These are phyloP conservation scores for Xylota sylvarum DNA, from an alignment of 2,888 invertebrate species.

Conservation along the genomic window DNA sequence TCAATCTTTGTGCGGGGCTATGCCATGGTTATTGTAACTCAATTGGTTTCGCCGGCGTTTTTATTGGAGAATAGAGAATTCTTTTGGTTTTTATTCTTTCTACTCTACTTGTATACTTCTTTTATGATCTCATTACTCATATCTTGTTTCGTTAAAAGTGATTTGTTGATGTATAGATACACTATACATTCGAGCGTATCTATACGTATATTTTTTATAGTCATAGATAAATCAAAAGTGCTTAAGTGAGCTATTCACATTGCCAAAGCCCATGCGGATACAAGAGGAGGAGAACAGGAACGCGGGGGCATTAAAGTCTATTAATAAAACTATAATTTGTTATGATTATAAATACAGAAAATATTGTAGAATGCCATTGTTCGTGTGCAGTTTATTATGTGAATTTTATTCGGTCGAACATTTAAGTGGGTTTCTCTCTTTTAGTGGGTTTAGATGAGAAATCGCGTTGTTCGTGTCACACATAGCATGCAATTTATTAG, in stretches of 20 bases:
- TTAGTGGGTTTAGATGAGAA: neutral
- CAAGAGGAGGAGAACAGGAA: too few species aligned
- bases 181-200: neutral
- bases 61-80: neutral
- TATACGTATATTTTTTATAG: neutral
- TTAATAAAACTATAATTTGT: constrained; percentile 18
- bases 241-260: constrained; percentile 3
- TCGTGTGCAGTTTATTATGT: constrained; percentile 18
- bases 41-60: constrained; percentile 14
- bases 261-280: neutral
- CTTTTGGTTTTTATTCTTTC: neutral
- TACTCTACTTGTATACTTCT: neutral
- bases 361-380: constrained; percentile 13
- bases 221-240: constrained; percentile 9
- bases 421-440: constrained; percentile 21
- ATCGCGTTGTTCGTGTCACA: constrained; percentile 32
- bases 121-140: constrained; percentile 29
- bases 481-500: constrained; percentile 34
- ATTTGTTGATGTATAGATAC: neutral
- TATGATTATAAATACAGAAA: constrained; percentile 12
- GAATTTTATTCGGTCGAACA: constrained; percentile 16
- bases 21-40: constrained; percentile 6
- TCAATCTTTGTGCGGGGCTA: neutral
- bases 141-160: constrained; percentile 21
- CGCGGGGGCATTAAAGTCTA: neutral